phyloP scores from a whole-genome alignment of 2,888 invertebrate genomes.

The Acanthopleura granulata region DNA sequence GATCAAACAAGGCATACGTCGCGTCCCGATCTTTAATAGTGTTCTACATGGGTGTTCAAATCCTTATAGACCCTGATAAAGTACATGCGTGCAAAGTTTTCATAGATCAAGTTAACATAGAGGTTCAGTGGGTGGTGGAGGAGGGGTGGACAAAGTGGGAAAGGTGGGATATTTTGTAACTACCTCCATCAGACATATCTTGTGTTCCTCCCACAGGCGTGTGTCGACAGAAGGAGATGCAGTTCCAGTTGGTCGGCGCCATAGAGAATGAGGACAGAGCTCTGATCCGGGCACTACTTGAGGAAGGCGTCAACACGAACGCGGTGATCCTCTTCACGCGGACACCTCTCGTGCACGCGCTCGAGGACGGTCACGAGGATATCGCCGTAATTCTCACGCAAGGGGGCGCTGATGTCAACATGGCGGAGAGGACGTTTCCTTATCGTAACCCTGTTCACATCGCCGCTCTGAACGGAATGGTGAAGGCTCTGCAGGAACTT shows the following conservation, averaged over 20 bases:
- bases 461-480: constrained; percentile 22
- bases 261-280: constrained; percentile 28
- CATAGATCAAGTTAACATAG: too few relatives aligned
- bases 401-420: constrained; percentile 42
- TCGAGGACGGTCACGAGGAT: constrained; percentile 33
- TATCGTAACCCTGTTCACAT: constrained; percentile 25
- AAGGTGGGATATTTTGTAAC: too few relatives aligned
- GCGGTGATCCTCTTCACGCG: constrained; percentile 35
- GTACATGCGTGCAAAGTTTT: too few relatives aligned
- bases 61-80: too few relatives aligned
- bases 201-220: constrained; percentile 21
- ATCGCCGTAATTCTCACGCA: constrained; percentile 41
- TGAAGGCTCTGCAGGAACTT: constrained; percentile 21
- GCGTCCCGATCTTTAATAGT: too few relatives aligned
- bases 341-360: constrained; percentile 39
- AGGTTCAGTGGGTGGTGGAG: too few relatives aligned
- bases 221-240: constrained; percentile 34
- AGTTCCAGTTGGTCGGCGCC: constrained; percentile 33
- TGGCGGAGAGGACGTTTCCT: constrained; percentile 22
- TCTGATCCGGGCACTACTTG: constrained; percentile 24
- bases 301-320: constrained; percentile 30
- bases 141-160: too few relatives aligned
- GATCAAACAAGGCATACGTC: too few relatives aligned
- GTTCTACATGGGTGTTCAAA: too few relatives aligned
- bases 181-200: too few relatives aligned